Evolutionary conservation across 2,113 vertebrate species (phyloP).

Genomic region (Rana temporaria): DNA sequence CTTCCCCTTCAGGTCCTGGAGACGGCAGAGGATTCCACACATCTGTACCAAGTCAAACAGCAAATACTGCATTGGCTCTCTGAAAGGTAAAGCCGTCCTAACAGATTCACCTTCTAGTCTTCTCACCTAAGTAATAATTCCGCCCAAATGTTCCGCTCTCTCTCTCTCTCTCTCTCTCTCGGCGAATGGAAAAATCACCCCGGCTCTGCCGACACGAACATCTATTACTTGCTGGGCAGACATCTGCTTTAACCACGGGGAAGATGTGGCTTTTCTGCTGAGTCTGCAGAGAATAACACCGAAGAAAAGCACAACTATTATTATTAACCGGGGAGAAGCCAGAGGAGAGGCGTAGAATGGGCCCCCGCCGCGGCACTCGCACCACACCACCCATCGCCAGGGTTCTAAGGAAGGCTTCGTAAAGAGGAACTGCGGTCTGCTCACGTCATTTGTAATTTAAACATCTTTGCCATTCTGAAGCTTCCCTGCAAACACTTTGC

Average conservation of each 20-base stretch:
- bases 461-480: no score
- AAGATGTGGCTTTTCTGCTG: slow-evolving; percentile 8
- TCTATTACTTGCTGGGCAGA: slow-evolving; percentile 8
- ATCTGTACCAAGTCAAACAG: not conserved
- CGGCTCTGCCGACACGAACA: not conserved
- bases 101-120: not conserved
- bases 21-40: not conserved
- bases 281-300: not conserved
- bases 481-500: no score
- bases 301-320: slow-evolving; percentile 18
- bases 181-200: slow-evolving; percentile 17
- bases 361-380: no score
- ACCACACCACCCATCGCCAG: no score
- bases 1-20: not conserved
- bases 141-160: not conserved
- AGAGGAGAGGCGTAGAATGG: no score
- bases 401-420: no score
- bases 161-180: no score
- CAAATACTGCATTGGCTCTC: slow-evolving; percentile 5
- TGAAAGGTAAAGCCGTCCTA: not conserved
- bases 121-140: not conserved
- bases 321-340: not conserved
- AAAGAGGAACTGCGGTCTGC: no score
- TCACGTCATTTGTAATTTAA: no score
- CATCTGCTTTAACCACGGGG: slow-evolving; percentile 15